phyloP scores from a whole-genome alignment of 2,113 vertebrate species.

The Rhea pennata region DNA sequence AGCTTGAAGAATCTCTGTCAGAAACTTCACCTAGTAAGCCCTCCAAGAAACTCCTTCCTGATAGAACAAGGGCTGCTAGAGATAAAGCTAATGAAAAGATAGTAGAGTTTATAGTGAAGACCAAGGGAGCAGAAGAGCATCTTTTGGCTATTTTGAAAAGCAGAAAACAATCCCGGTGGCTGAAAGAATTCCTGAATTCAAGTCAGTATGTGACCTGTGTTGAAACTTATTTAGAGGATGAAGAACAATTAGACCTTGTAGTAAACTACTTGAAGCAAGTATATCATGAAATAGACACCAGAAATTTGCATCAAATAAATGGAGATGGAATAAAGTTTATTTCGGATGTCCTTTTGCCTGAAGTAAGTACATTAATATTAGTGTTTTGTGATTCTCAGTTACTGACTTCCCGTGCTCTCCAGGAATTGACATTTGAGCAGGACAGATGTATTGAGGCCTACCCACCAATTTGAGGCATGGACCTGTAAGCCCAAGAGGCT shows the following conservation, averaged over 20 bases:
- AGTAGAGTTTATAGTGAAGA: constrained; percentile 89
- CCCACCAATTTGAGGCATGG: neutral
- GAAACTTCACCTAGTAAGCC: constrained; percentile 49
- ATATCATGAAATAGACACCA: constrained; percentile 60
- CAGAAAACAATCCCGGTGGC: constrained; percentile 85
- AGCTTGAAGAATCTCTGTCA: neutral
- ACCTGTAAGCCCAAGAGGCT: neutral
- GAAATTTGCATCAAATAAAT: constrained; percentile 33
- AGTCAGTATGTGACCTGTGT: constrained; percentile 70
- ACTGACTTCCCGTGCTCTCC: neutral
- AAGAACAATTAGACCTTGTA: constrained; percentile 87
- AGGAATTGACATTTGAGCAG: neutral
- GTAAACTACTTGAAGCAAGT: constrained; percentile 85
- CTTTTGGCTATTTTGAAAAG: constrained; percentile 86
- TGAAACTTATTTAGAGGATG: constrained; percentile 90
- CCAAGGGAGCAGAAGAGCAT: constrained; percentile 82
- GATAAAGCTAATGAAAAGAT: constrained; percentile 89
- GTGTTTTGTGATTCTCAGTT: fast-evolving
- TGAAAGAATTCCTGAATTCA: constrained; percentile 79
- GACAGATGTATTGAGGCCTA: neutral
- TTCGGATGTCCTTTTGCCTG: constrained; percentile 91
- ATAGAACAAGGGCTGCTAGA: constrained; percentile 86
- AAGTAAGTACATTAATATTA: constrained; percentile 73
- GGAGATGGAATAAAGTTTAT: constrained; percentile 83
- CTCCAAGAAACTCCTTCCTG: constrained; percentile 87